Conservation (phyloP, 2,113 vertebrate genomes). For the Toxostoma redivivum region DNA sequence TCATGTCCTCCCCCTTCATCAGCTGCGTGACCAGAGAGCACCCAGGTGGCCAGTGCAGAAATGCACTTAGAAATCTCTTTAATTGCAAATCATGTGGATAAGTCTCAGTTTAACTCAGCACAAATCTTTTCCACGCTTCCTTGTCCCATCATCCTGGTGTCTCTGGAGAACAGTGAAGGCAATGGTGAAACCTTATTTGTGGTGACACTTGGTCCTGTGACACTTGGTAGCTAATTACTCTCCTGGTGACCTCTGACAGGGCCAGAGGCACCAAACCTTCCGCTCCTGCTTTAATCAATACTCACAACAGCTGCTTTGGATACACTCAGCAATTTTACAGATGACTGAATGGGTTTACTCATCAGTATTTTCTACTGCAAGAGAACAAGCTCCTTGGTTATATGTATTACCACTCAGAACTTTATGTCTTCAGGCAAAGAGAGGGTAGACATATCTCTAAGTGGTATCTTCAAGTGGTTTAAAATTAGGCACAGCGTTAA, state of each 20-base stretch:
- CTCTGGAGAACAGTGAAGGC: background rate
- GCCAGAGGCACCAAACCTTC: background rate
- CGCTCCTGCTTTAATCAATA: constrained; percentile 18
- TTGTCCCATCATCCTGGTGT: background rate
- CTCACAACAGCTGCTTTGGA: background rate
- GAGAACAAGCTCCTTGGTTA: background rate
- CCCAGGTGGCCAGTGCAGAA: constrained; percentile 32
- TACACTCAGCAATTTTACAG: background rate
- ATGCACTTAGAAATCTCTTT: constrained; percentile 33
- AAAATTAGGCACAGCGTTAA: background rate
- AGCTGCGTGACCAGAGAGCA: background rate
- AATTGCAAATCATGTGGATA: constrained; percentile 17
- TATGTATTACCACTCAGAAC: background rate
- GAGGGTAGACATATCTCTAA: background rate
- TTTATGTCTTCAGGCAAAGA: background rate
- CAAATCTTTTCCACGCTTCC: constrained; percentile 29
- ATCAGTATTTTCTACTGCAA: constrained; percentile 25
- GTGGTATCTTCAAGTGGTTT: background rate
- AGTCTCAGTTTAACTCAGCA: constrained; percentile 45
- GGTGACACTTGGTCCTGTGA: constrained; percentile 6
- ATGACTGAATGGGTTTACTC: background rate
- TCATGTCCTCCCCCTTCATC: background rate
- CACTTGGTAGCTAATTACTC: constrained; percentile 33
- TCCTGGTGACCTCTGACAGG: constrained; percentile 44
- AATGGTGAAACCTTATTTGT: constrained; percentile 28